Conservation (phyloP, 2,113 vertebrate genomes). For the Macrotis lagotis region DNA sequence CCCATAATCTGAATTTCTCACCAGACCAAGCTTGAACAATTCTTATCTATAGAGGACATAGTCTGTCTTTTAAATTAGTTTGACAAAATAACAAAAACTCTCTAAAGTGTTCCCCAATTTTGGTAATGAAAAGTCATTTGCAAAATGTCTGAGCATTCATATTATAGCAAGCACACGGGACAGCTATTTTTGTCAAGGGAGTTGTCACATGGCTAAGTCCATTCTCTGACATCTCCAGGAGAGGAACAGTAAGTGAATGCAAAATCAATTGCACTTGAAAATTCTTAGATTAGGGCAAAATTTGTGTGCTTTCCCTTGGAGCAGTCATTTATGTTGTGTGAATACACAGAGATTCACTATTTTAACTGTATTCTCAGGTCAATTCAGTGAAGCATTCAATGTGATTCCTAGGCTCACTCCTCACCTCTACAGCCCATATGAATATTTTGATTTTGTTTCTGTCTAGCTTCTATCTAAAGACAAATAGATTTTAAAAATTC, state of each 20-base stretch:
- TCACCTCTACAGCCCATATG: no score
- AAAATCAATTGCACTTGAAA: slow-evolving; percentile 27
- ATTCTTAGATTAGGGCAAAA: neutral
- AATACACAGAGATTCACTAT: neutral
- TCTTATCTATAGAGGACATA: slow-evolving; percentile 63
- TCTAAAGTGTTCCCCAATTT: slow-evolving; percentile 55
- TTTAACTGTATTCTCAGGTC: neutral
- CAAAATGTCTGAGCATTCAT: slow-evolving; percentile 48
- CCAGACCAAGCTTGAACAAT: slow-evolving; percentile 20
- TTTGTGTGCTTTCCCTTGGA: neutral
- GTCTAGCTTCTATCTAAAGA: neutral
- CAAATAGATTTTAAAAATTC: no score
- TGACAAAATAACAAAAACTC: slow-evolving; percentile 66
- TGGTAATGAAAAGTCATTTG: slow-evolving; percentile 64
- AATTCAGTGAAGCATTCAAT: neutral
- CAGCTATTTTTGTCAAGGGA: slow-evolving; percentile 64
- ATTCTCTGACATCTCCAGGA: slow-evolving; percentile 33
- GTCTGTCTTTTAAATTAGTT: slow-evolving; percentile 67
- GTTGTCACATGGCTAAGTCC: neutral
- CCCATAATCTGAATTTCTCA: slow-evolving; percentile 53
- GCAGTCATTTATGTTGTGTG: neutral
- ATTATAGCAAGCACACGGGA: slow-evolving; percentile 49
- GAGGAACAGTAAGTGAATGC: slow-evolving; percentile 16
- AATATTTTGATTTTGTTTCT: neutral
- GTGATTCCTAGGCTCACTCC: neutral